Percentiles rank a stretch among this genome's conserved stretches.
These are phyloP conservation scores for Dryomyza anilis DNA, from an alignment of 2,888 invertebrate genomes.

Conservation along the genomic window DNA sequence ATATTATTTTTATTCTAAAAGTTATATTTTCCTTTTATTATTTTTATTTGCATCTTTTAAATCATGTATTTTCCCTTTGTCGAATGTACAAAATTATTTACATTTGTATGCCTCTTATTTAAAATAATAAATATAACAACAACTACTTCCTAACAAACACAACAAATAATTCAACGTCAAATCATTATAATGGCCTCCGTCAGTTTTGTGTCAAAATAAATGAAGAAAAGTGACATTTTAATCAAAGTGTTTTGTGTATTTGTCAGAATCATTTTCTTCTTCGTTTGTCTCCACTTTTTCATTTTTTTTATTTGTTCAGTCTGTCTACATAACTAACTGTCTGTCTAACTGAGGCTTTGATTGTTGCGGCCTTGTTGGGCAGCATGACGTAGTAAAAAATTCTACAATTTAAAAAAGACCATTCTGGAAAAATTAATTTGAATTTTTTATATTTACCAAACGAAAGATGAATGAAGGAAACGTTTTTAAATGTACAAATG, in stretches of 20 bases:
- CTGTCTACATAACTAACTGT: slow-evolving; percentile 10
- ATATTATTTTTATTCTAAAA: not conserved
- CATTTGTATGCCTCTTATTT: not conserved
- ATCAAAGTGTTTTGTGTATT: slow-evolving; percentile 50
- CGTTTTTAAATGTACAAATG: too few relatives aligned
- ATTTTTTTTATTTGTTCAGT: not conserved
- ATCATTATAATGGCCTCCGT: slow-evolving; percentile 49
- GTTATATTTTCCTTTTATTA: not conserved
- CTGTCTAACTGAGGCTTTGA: slow-evolving; percentile 11
- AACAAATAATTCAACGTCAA: not conserved
- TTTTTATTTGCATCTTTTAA: not conserved
- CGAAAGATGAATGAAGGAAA: too few relatives aligned
- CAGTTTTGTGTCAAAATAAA: slow-evolving; percentile 61
- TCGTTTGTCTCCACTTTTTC: not conserved
- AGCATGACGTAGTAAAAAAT: too few relatives aligned
- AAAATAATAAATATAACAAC: slow-evolving; percentile 22
- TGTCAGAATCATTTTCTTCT: not conserved
- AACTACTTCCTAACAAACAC: slow-evolving; percentile 5
- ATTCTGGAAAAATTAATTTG: too few relatives aligned
- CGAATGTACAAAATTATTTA: not conserved
- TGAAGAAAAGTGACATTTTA: slow-evolving; percentile 61
- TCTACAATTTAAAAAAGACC: too few relatives aligned
- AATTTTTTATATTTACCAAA: not conserved
- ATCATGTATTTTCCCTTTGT: too few relatives aligned
- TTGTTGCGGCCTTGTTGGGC: not conserved